phyloP scores from a whole-genome alignment of 2,113 vertebrate genomes.

The Takifugu flavidus region DNA sequence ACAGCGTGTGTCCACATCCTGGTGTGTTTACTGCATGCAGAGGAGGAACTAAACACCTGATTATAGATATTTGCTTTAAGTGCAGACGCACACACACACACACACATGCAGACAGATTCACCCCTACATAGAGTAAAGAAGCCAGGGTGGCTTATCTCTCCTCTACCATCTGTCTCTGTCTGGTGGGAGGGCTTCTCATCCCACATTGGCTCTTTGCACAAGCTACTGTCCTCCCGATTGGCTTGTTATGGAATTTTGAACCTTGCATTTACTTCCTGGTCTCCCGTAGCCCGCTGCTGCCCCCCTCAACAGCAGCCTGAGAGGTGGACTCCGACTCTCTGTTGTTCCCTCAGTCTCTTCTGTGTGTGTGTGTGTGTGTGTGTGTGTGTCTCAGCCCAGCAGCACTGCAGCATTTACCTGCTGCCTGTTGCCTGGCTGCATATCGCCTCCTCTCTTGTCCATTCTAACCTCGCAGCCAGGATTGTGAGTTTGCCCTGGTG shows the following conservation, averaged over 20 bases:
- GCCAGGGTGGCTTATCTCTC: conserved; percentile 46
- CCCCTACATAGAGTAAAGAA: conserved; percentile 26
- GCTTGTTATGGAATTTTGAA: conserved; percentile 4
- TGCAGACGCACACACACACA: background rate
- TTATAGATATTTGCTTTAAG: background rate
- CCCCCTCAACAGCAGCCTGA: conserved; percentile 1
- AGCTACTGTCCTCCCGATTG: conserved; percentile 30
- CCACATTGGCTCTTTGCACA: conserved; percentile 20
- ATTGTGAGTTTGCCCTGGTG: conserved; percentile 8
- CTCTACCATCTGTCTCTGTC: conserved; percentile 63
- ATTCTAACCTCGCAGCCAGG: conserved; percentile 15
- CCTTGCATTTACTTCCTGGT: conserved; percentile 42
- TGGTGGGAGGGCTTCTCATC: conserved; percentile 23
- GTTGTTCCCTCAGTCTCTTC: conserved; percentile 3
- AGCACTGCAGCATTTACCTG: conserved; percentile 31
- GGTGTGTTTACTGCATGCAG: background rate
- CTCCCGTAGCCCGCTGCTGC: conserved; percentile 27
- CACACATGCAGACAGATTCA: conserved; percentile 9
- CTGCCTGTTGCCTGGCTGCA: conserved; percentile 30
- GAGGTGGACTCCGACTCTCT: background rate
- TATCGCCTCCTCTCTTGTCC: conserved; percentile 29
- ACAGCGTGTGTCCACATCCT: background rate
- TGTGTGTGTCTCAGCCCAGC: too few relatives aligned
- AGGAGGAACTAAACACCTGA: background rate
- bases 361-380: conserved; percentile 1